These are phyloP conservation scores for Hartigia nigra DNA, from an alignment of 2,888 invertebrate species.

Conservation along the genomic window DNA sequence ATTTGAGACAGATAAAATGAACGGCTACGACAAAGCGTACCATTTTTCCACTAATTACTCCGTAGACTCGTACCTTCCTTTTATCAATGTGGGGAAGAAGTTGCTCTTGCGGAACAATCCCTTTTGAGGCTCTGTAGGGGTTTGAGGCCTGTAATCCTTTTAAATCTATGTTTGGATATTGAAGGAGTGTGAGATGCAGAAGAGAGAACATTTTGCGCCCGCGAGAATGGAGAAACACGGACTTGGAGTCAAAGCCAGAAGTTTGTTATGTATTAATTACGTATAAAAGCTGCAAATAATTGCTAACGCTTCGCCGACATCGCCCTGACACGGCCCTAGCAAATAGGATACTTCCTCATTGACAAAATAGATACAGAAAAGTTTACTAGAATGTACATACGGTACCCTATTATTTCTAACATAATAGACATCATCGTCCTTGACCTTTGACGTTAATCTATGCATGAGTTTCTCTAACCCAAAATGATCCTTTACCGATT, in stretches of 20 bases:
- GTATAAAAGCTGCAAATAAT: neutral
- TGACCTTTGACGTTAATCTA: neutral
- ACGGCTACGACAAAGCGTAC: neutral
- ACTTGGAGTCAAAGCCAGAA: neutral
- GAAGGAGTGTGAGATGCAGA: neutral
- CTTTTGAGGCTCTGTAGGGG: neutral
- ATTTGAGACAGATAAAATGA: neutral
- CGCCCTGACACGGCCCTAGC: too few relatives aligned
- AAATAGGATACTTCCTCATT: too few relatives aligned
- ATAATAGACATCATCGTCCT: neutral
- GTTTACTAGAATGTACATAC: neutral
- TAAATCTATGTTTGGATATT: neutral
- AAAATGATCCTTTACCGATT: neutral
- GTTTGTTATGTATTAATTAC: neutral
- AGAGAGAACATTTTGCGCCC: neutral
- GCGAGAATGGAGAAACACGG: neutral
- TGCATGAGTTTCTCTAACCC: slow-evolving; percentile 4
- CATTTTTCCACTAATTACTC: neutral
- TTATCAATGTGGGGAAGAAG: neutral
- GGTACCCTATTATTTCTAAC: neutral
- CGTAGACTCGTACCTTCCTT: neutral
- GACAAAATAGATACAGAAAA: too few relatives aligned
- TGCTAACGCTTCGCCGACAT: neutral
- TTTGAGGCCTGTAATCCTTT: neutral
- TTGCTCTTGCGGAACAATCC: neutral